Evolutionary conservation across 1,140 invertebrate genomes (phyloP).

Genomic region (Berghia stephanieae): DNA sequence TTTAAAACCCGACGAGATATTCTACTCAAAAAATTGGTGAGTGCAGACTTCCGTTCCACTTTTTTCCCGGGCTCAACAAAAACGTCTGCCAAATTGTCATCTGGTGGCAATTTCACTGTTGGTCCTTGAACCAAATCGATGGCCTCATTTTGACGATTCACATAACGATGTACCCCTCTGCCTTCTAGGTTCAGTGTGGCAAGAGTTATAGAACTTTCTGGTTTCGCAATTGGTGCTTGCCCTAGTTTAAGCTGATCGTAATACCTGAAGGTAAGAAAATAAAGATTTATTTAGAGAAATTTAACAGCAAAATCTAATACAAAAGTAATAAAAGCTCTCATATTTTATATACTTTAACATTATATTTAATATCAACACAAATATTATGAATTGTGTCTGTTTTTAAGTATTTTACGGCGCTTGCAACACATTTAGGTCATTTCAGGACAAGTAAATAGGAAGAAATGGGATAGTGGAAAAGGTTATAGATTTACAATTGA

Average conservation of each 20-base stretch:
- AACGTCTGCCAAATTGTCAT: not conserved
- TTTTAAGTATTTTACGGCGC: too few species aligned
- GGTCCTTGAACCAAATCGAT: conserved; percentile 36
- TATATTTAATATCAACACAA: too few species aligned
- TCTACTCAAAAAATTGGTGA: conserved; percentile 48
- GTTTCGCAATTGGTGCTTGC: conserved; percentile 44
- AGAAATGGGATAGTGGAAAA: too few species aligned
- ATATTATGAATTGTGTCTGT: too few species aligned
- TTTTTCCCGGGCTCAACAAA: conserved; percentile 32
- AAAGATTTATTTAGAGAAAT: too few species aligned
- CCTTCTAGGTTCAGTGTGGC: conserved; percentile 51
- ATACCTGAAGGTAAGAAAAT: too few species aligned
- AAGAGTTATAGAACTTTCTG: conserved; percentile 47
- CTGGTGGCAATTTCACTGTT: conserved; percentile 20
- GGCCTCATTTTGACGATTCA: not conserved
- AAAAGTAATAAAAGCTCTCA: too few species aligned
- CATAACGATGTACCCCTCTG: conserved; percentile 10
- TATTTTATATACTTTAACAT: too few species aligned
- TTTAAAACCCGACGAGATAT: conserved; percentile 46
- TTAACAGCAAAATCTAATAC: too few species aligned
- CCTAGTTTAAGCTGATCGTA: conserved; percentile 28
- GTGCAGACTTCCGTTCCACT: conserved; percentile 42
- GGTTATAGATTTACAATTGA: too few species aligned
- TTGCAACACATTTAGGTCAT: too few species aligned
- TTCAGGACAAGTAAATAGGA: too few species aligned